These are phyloP conservation scores for Papilio polyxenes DNA, from an alignment of 1,140 invertebrate genomes.

Conservation along the genomic window DNA sequence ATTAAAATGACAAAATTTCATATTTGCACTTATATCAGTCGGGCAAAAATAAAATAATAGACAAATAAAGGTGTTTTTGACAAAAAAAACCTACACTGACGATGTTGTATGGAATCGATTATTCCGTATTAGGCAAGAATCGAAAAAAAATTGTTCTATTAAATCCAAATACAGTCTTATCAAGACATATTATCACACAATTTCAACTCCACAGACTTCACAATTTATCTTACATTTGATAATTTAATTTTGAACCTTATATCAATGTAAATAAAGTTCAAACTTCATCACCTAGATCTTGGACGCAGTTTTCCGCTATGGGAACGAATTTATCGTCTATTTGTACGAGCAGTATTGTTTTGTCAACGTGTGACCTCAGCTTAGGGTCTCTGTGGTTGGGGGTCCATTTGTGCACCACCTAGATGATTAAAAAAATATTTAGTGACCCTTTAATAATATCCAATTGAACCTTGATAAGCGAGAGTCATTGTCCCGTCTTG, in stretches of 20 bases:
- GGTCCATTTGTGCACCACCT: conserved; percentile 94
- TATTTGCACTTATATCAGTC: too few species aligned
- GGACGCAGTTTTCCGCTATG: conserved; percentile 93
- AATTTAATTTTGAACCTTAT: conserved; percentile 34
- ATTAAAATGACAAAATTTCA: too few species aligned
- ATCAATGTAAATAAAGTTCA: conserved; percentile 46
- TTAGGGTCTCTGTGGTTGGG: conserved; percentile 93
- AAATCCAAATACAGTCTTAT: conserved; percentile 25
- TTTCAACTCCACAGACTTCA: neutral
- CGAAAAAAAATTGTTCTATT: neutral
- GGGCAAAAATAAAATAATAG: neutral
- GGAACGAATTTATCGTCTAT: conserved; percentile 96
- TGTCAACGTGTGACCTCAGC: conserved; percentile 93
- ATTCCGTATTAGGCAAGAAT: neutral
- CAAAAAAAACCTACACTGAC: neutral
- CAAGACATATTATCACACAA: neutral
- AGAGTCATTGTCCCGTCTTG: too few species aligned
- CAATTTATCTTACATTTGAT: neutral
- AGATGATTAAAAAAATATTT: conserved; percentile 39
- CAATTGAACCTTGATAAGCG: too few species aligned
- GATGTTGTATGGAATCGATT: neutral
- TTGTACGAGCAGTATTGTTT: conserved; percentile 94
- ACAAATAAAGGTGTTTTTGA: conserved; percentile 17
- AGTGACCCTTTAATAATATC: too few species aligned
- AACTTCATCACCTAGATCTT: conserved; percentile 88